Conservation (phyloP, 1,140 invertebrate genomes). For the Camponotus vicinus region DNA sequence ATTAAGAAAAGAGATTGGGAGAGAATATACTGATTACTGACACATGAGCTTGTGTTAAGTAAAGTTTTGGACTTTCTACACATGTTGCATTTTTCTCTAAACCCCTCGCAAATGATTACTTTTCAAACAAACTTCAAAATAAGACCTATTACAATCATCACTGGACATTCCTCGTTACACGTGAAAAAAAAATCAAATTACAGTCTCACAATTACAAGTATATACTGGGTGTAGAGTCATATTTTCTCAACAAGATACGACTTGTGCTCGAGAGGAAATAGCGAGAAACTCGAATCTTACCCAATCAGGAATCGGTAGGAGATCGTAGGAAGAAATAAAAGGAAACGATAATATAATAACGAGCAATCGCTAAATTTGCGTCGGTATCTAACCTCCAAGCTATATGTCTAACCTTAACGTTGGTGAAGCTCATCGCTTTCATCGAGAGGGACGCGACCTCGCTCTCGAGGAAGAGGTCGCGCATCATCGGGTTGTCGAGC, state of each 20-base stretch:
- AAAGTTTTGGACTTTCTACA: too few relatives aligned
- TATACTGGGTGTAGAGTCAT: neutral
- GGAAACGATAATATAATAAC: neutral
- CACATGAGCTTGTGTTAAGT: too few relatives aligned
- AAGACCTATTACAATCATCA: too few relatives aligned
- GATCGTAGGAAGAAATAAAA: neutral
- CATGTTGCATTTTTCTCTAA: too few relatives aligned
- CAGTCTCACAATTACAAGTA: too few relatives aligned
- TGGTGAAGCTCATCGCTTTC: constrained; percentile 84
- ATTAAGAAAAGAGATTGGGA: too few relatives aligned
- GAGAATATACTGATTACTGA: too few relatives aligned
- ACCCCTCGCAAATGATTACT: too few relatives aligned
- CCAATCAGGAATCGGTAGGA: neutral
- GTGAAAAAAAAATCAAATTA: too few relatives aligned
- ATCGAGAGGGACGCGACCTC: constrained; percentile 77
- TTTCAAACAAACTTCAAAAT: too few relatives aligned
- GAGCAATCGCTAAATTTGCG: neutral
- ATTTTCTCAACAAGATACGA: neutral
- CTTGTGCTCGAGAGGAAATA: neutral
- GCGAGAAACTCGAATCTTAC: neutral
- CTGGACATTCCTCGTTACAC: too few relatives aligned
- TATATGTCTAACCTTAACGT: constrained; percentile 84
- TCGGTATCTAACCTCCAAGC: constrained; percentile 75
- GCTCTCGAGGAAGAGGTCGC: constrained; percentile 80
- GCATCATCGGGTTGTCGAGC: constrained; percentile 78